A percentile compares a stretch with the other conserved stretches of the same genome.
Evolutionary conservation across 2,888 invertebrate species (phyloP).

Genomic region (Anarsia innoxiella): DNA sequence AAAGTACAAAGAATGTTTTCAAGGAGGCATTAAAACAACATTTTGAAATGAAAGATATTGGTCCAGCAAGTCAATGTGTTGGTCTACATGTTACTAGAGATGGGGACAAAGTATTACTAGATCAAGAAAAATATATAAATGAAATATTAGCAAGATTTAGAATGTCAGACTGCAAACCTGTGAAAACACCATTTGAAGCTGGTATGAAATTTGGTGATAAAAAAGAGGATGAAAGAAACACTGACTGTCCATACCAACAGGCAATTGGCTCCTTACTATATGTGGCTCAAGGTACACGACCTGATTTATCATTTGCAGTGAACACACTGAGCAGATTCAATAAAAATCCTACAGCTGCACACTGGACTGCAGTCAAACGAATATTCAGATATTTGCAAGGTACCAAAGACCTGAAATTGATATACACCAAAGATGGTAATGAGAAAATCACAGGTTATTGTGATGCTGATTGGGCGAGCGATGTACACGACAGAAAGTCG

Average conservation of each 20-base stretch:
- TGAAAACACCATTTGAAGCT: slow-evolving; percentile 16
- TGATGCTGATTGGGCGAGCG: slow-evolving; percentile 17
- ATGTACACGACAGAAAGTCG: slow-evolving; percentile 15
- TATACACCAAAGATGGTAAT: slow-evolving; percentile 7
- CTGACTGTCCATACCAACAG: slow-evolving; percentile 1
- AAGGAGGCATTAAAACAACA: slow-evolving; percentile 18
- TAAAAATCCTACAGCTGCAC: slow-evolving; percentile 11
- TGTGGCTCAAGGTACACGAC: slow-evolving; percentile 11
- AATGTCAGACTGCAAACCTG: slow-evolving; percentile 21
- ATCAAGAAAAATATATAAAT: slow-evolving; percentile 18
- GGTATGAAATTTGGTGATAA: slow-evolving; percentile 12
- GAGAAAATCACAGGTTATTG: slow-evolving; percentile 13
- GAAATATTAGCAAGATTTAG: slow-evolving; percentile 13
- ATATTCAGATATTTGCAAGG: slow-evolving; percentile 16
- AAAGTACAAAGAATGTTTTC: slow-evolving; percentile 2
- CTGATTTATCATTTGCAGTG: slow-evolving; percentile 12
- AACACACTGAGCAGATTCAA: slow-evolving; percentile 13
- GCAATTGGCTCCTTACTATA: slow-evolving; percentile 3
- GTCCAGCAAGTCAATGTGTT: slow-evolving; percentile 11
- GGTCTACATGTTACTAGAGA: slow-evolving; percentile 7
- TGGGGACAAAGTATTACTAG: not conserved
- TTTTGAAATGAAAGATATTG: slow-evolving; percentile 21
- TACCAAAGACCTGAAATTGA: slow-evolving; percentile 12
- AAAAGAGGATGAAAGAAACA: not conserved
- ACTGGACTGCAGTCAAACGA: slow-evolving; percentile 16